Conservation (phyloP, 2,797 vertebrate species). For the Avahi laniger region DNA sequence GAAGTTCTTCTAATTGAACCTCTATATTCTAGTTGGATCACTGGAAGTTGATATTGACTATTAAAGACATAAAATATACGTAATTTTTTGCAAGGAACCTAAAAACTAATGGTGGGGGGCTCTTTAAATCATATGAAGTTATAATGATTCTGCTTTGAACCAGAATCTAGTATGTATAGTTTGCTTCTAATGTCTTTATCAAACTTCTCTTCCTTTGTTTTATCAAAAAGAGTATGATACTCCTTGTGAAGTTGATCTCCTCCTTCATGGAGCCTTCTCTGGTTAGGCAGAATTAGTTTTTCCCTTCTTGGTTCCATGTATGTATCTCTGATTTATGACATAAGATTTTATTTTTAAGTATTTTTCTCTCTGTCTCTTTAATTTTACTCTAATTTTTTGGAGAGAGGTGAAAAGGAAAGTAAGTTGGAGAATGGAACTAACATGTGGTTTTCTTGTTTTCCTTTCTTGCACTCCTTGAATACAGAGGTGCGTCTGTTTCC, state of each 20-base stretch:
- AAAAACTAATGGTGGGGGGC: neutral
- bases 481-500: neutral
- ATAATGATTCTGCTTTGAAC: constrained; percentile 13
- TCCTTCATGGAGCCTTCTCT: neutral
- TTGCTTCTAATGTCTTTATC: neutral
- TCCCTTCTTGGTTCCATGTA: neutral
- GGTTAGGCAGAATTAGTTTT: neutral
- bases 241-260: neutral
- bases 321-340: neutral
- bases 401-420: neutral
- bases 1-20: constrained; percentile 59
- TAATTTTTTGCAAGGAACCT: constrained; percentile 29
- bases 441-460: neutral
- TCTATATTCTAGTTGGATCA: neutral
- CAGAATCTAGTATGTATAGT: neutral
- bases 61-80: constrained; percentile 19
- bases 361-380: neutral
- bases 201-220: neutral
- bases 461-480: neutral
- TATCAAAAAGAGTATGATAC: neutral
- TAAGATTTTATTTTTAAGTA: neutral
- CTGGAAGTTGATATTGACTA: constrained; percentile 24
- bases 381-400: neutral
- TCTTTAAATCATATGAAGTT: neutral
- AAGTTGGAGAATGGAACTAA: neutral